Evolutionary conservation across 2,797 vertebrate species (phyloP).

Genomic region (Novumbra hubbsi): DNA sequence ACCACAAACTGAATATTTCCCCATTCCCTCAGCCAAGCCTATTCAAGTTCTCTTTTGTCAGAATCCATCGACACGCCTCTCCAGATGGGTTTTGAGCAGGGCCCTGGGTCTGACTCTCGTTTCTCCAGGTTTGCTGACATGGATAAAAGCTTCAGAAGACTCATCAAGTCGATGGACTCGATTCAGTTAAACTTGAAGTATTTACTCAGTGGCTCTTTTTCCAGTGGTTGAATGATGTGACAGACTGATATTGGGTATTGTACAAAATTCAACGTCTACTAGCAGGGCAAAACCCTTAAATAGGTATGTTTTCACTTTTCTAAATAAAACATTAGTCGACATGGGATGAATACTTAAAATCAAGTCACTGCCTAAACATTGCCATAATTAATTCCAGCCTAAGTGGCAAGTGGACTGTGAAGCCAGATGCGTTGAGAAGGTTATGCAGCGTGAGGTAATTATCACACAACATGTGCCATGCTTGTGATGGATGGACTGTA

Average conservation of each 20-base stretch:
- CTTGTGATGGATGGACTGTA: background rate
- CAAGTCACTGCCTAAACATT: too few species aligned
- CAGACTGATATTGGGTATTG: too few species aligned
- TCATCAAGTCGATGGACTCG: background rate
- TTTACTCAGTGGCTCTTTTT: too few species aligned
- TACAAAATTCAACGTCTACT: too few species aligned
- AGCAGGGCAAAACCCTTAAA: too few species aligned
- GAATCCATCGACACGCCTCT: conserved; percentile 23
- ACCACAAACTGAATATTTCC: conserved; percentile 21
- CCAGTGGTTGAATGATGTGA: too few species aligned
- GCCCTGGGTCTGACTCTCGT: background rate
- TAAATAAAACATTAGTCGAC: too few species aligned
- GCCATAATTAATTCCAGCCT: background rate
- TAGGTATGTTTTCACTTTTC: too few species aligned
- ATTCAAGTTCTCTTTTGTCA: conserved; percentile 25
- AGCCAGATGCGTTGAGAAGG: background rate
- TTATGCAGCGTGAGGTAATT: background rate
- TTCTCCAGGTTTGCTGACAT: conserved; percentile 12
- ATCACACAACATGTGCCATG: background rate
- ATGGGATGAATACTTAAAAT: too few species aligned
- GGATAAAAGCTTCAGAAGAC: conserved; percentile 7
- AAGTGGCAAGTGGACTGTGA: background rate
- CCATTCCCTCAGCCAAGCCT: conserved; percentile 14
- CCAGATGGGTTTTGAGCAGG: conserved; percentile 20
- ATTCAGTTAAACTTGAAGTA: too few species aligned